Conservation (phyloP, 2,888 invertebrate species). For the Schrankia costaestrigalis region DNA sequence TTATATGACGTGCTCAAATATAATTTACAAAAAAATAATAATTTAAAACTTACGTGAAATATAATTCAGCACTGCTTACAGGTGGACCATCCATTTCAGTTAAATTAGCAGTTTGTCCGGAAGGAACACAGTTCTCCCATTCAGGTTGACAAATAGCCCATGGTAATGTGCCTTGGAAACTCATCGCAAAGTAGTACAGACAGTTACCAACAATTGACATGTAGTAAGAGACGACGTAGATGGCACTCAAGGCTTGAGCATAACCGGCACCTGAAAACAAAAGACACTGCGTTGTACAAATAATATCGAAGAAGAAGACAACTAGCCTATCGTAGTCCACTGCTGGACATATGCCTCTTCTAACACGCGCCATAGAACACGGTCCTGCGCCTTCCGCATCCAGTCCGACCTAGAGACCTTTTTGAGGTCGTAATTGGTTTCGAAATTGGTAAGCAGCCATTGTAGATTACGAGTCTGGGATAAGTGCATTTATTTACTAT, state of each 20-base stretch:
- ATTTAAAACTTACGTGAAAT: conserved; percentile 78
- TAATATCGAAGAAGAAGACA: too few species aligned
- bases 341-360: too few species aligned
- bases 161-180: conserved; percentile 85
- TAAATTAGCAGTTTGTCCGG: conserved; percentile 45
- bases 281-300: too few species aligned
- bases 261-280: conserved; percentile 83
- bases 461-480: too few species aligned
- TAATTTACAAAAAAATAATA: not conserved
- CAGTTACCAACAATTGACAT: conserved; percentile 87
- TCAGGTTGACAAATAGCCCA: conserved; percentile 85
- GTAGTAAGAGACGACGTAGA: conserved; percentile 87
- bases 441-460: too few species aligned
- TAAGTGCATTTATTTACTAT: too few species aligned
- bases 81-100: conserved; percentile 34
- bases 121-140: conserved; percentile 77
- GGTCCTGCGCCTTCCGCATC: too few species aligned
- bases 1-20: too few species aligned
- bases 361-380: too few species aligned
- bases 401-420: too few species aligned
- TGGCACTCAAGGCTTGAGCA: conserved; percentile 83
- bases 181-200: conserved; percentile 86
- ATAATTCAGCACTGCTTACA: conserved; percentile 80
- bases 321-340: too few species aligned
- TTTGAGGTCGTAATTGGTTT: too few species aligned